These are phyloP conservation scores for Balaenoptera acutorostrata DNA, from an alignment of 2,113 vertebrate genomes.

Conservation along the genomic window DNA sequence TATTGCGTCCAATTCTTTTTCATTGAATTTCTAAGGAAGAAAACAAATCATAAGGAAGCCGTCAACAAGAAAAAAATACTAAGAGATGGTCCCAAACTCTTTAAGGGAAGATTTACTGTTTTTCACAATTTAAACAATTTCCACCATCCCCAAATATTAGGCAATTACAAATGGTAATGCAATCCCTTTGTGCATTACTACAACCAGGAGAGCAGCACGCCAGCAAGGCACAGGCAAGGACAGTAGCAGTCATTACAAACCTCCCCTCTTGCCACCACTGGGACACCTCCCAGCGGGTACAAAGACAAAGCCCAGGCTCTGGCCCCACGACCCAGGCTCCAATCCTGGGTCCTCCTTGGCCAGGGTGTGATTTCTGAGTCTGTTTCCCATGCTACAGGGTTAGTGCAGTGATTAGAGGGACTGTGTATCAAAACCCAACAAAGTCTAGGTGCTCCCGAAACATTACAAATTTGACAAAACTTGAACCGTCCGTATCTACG, in stretches of 20 bases:
- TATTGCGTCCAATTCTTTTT: slow-evolving; percentile 87
- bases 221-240: too few species aligned
- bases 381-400: neutral
- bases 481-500: neutral
- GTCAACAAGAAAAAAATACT: slow-evolving; percentile 22
- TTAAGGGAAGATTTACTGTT: slow-evolving; percentile 11
- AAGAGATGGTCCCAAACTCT: slow-evolving; percentile 39
- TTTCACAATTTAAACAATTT: slow-evolving; percentile 17
- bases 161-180: neutral
- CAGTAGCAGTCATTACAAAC: neutral
- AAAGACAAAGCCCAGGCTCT: neutral
- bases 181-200: neutral
- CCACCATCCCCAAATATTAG: neutral
- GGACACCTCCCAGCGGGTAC: rapidly evolving
- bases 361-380: neutral
- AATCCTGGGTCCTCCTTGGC: neutral
- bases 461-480: neutral
- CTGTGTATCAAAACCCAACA: neutral
- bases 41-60: slow-evolving; percentile 38
- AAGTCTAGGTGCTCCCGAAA: neutral
- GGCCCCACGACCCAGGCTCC: neutral
- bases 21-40: slow-evolving; percentile 85
- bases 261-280: neutral
- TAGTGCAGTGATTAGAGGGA: neutral
- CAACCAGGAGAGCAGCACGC: neutral